Conservation (phyloP, 64 coral and sea anemone genomes). For the Astreopora myriophthalma region DNA sequence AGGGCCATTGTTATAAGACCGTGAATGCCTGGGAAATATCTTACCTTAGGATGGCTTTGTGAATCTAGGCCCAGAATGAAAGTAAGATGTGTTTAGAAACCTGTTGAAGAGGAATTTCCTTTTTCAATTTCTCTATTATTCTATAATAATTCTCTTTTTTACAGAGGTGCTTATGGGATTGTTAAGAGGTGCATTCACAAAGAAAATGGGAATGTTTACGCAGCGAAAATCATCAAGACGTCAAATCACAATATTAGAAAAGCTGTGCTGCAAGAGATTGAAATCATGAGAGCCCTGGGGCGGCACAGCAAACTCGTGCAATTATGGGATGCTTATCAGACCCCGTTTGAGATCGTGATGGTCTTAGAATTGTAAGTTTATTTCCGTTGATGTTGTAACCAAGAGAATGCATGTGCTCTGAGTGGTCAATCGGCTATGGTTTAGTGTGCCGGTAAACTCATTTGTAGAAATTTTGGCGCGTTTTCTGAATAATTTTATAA, state of each 20-base stretch:
- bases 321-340: conserved; percentile 82
- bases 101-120: too few relatives aligned
- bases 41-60: too few relatives aligned
- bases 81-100: too few relatives aligned
- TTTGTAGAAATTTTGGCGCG: too few relatives aligned
- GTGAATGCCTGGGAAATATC: too few relatives aligned
- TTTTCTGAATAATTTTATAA: too few relatives aligned
- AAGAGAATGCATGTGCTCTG: too few relatives aligned
- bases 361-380: conserved; percentile 92
- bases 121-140: background rate
- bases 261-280: conserved; percentile 83
- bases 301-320: conserved; percentile 84
- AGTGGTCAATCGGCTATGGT: too few relatives aligned
- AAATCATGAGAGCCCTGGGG: conserved; percentile 84
- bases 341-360: conserved; percentile 86
- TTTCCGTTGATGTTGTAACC: background rate
- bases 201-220: conserved; percentile 63
- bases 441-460: too few relatives aligned
- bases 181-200: conserved; percentile 91
- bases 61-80: too few relatives aligned
- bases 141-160: background rate
- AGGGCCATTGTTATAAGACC: too few relatives aligned
- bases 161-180: conserved; percentile 88
- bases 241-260: conserved; percentile 80
- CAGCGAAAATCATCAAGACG: conserved; percentile 90